Evolutionary conservation across 2,888 invertebrate genomes (phyloP), one percentile per base, ranked within the genome.

Genomic region (Amiota mariae): DNA sequence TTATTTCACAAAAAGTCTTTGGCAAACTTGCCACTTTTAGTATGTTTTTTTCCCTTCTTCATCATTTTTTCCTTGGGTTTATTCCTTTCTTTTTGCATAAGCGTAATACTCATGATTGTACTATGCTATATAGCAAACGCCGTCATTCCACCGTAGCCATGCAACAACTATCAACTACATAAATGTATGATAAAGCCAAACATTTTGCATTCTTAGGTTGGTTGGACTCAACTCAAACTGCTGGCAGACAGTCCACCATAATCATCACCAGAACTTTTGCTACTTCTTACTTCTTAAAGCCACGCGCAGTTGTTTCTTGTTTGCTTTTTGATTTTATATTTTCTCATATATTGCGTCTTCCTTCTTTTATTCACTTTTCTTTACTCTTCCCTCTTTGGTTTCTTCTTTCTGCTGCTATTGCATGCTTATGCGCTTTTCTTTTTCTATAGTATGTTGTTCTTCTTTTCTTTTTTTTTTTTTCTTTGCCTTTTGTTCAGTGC

Each of bases 401-500:
- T 57, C 47, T 36, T 75, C 72, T 77, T 75, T 66, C 67, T 66
- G n/a, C 78, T 80, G 78, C 85, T 81, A 81, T 83, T 79, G 83
- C 81, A 79, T 77, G 79, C 80, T 82, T 83, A 59, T 59, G 57
- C 57, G 57, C 18, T 82, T 86, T 83, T 79, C 77, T 79, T 82
- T 83, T 72, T 75, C 79, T 74, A 79, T 36, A 36, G 2, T 2
- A 6, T 36, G 36, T 36, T 36, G 36, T 36, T 36, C 3, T 36
- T 36, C 6, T 36, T 36, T 2, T 36, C 36, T 36, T 36, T 6
- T 36, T 6, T 85, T 70, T 73, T 74, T 59, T 75, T 77, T 72
- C 49, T 68, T 68, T 54, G 47, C 64, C 47, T 64, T n/a, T 20
- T 24, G 15, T 66, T n/a, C 66, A 24, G 12, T 20, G n/a, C 66